Base-by-base conservation (phyloP, 2,797 vertebrate species). In the Saxicola maurus region DNA sequence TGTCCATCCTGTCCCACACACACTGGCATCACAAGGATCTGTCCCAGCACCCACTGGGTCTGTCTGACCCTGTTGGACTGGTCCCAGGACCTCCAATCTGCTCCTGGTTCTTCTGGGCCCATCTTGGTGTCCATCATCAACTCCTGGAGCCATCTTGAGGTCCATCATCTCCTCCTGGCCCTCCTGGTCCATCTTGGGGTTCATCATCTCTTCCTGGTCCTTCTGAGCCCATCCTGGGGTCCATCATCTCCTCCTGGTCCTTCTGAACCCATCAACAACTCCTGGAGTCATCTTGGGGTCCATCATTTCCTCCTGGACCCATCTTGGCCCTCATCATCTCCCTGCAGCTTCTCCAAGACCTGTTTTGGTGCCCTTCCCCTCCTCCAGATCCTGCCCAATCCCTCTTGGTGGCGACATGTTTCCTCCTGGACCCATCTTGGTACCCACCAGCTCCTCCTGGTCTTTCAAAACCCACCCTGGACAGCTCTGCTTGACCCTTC, bases 131-230 rank as follows among this genome's bases (percentile, higher is more conserved):
- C 11, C 40, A 5, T 20, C 46, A 17, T 11, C 52, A 23, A 7
- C 8, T 56, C 10, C 4, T 40, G 43, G 37, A 8, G 20, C 13
- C 9, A 19, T n/a, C 17, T 4, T 8, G 20, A 7, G 0, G 10
- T 13, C 16, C 3, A 1, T 0, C 9, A 33, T 38, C 48, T 7
- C 19, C 24, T 62, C 24, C 5, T 19, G 35, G 9, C 7, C 2
- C 28, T 43, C 5, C 7, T 16, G 42, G 14, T 2, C 7, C 13
- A 10, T 5, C 31, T 18, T 28, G 11, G 28, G 13, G 45, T 25
- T 8, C 45, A 46, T 24, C 20, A 45, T 45, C 20, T 12, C 11
- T 7, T 45, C 21, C 43, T 23, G 21, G 43, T 43, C 42, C 42
- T 43, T 43, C 42, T 43, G 19, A 43, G 10, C 42, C 42, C 12